Evolutionary conservation across 2,113 vertebrate species (phyloP).

Genomic region (Xiphias gladius): DNA sequence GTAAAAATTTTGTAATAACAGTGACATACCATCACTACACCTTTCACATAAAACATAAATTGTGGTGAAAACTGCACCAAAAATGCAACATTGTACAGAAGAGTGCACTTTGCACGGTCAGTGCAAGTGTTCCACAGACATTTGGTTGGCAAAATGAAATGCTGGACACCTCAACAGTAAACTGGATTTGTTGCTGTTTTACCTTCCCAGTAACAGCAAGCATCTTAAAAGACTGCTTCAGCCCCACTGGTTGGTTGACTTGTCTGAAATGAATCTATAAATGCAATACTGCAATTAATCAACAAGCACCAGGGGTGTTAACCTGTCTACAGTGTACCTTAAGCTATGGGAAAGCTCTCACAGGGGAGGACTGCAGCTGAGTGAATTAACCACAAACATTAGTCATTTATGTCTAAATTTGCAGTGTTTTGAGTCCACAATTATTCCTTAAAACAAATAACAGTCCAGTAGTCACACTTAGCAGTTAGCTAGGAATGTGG

Average conservation of each 20-base stretch:
- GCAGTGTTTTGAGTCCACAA: background rate
- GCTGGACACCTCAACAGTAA: background rate
- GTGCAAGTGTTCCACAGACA: background rate
- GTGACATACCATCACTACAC: background rate
- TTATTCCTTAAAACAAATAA: background rate
- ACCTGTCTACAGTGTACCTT: slow-evolving; percentile 53
- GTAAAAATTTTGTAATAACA: background rate
- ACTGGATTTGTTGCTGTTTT: slow-evolving; percentile 20
- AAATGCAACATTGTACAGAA: background rate
- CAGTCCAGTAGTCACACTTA: background rate
- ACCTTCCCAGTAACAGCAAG: slow-evolving; percentile 25
- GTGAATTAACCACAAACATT: slow-evolving; percentile 27
- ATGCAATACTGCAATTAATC: slow-evolving; percentile 59
- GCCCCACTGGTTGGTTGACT: slow-evolving; percentile 26
- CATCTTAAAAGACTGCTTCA: slow-evolving; percentile 47
- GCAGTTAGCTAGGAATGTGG: background rate
- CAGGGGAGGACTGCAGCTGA: slow-evolving; percentile 27
- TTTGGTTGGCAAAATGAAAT: slow-evolving; percentile 11
- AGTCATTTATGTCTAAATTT: background rate
- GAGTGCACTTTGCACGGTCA: background rate
- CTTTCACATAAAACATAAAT: background rate
- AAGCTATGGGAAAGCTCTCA: slow-evolving; percentile 29
- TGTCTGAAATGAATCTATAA: slow-evolving; percentile 63
- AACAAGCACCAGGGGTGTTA: slow-evolving; percentile 57
- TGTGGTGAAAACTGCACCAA: background rate